phyloP scores from a whole-genome alignment of 2,113 vertebrate species.

The Herpailurus yagouaroundi region DNA sequence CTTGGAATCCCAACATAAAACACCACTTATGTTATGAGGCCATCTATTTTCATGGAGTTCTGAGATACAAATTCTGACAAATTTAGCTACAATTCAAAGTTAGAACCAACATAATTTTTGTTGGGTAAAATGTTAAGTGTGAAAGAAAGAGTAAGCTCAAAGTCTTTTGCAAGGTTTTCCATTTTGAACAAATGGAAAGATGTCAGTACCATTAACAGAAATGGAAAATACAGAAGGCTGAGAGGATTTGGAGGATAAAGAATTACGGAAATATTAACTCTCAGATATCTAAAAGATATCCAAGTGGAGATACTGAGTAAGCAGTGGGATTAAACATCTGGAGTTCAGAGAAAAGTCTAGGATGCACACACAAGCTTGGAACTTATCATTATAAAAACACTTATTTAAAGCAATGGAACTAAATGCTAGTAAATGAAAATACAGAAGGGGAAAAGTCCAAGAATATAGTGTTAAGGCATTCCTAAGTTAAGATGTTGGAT shows the following conservation, averaged over 20 bases:
- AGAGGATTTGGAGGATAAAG: not conserved
- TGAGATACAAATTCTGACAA: not conserved
- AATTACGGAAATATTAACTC: not conserved
- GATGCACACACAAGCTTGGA: not conserved
- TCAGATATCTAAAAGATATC: not conserved
- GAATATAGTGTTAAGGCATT: not conserved
- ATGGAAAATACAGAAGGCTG: not conserved
- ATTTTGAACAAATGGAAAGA: not conserved
- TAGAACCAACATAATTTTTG: not conserved
- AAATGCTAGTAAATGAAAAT: not conserved
- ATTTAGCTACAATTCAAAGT: not conserved
- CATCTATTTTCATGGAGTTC: not conserved
- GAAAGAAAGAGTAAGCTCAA: not conserved
- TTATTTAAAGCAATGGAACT: not conserved
- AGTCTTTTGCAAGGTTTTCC: not conserved
- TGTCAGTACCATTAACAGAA: not conserved
- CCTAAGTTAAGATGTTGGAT: not conserved
- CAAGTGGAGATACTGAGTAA: not conserved
- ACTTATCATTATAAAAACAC: not conserved
- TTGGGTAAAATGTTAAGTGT: not conserved
- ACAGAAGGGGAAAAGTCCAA: not conserved
- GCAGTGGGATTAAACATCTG: not conserved
- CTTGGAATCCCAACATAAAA: not conserved
- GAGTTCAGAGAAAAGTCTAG: not conserved
- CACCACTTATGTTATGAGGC: not conserved